Base-by-base conservation (phyloP, 2,113 vertebrate species). In the Aptenodytes forsteri region DNA sequence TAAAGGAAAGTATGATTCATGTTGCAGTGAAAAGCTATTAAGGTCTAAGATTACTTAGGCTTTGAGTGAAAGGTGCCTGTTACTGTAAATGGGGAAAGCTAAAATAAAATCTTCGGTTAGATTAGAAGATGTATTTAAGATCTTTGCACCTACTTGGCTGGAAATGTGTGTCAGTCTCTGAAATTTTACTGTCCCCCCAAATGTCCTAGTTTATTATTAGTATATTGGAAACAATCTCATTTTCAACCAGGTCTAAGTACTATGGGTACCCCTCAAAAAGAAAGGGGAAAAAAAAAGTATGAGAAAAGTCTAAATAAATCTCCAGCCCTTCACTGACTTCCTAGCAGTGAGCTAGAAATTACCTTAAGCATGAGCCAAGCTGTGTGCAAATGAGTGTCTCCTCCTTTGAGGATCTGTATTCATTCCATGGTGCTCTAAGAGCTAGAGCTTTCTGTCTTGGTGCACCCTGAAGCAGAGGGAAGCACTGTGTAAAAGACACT, bases 1-100 rank as follows among this genome's bases (percentile, higher is more conserved):
- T 88, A 97, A 95, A 93, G 27, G 56, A 77, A 97, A 71, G 54
- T 73, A 76, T 94, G 83, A 96, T 89, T 95, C 81, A 87, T 92
- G 56, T 76, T 89, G 32, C 75, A 91, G 69, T 83, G 83, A 44
- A 93, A 83, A 93, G 23, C 71, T 92, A 75, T 92, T 94, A 95
- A 96, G 83, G n/a, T 16, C 47, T 96, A 83, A 93, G 88, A 87
- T 97, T 79, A 94, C 52, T 90, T 92, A 59, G 50, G 56, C 62
- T 96, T 91, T 97, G 94, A 98, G 91, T 95, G 79, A 93, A 95
- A 98, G 95, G 32, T 90, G 73, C 67, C 81, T 95, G 61, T 95
- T 78, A 76, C 34, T 93, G 83, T 89, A 95, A 96, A 94, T 67
- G 69, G 73, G 5, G 17, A 90, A 96, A 94, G 36, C 64, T 94